These are phyloP conservation scores for Vesta saturnalis DNA, from an alignment of 2,888 invertebrate genomes.

Conservation along the genomic window DNA sequence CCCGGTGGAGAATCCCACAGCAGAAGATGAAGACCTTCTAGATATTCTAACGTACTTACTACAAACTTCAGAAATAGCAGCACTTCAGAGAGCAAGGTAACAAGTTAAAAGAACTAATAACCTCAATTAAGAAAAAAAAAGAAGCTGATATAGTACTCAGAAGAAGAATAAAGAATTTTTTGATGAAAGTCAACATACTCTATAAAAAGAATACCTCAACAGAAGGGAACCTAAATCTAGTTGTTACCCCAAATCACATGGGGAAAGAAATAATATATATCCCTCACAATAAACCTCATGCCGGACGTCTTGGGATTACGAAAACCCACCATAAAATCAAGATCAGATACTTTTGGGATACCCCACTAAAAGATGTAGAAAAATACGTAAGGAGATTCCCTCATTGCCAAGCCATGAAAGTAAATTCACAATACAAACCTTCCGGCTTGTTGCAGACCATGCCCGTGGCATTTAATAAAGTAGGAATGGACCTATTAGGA, in stretches of 20 bases:
- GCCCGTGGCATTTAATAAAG: slow-evolving; percentile 4
- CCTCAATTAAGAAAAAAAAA: too few relatives aligned
- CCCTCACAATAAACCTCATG: slow-evolving; percentile 8
- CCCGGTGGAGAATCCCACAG: too few relatives aligned
- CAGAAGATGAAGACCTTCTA: too few relatives aligned
- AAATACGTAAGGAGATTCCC: slow-evolving; percentile 32
- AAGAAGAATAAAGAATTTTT: background rate
- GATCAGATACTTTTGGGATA: slow-evolving; percentile 28
- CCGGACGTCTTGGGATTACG: slow-evolving; percentile 9
- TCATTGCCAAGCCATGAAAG: slow-evolving; percentile 31
- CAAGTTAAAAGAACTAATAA: too few relatives aligned
- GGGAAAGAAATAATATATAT: slow-evolving; percentile 2
- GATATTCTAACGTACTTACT: too few relatives aligned
- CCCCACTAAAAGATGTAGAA: slow-evolving; percentile 26
- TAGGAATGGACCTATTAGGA: slow-evolving; percentile 24
- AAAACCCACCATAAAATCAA: slow-evolving; percentile 19
- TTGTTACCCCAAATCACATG: background rate
- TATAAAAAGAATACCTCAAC: slow-evolving; percentile 7
- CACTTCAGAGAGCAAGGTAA: too few relatives aligned
- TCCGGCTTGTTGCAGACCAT: slow-evolving; percentile 21
- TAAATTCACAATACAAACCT: slow-evolving; percentile 11
- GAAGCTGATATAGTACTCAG: background rate
- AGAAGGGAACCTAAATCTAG: background rate
- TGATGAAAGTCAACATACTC: background rate
- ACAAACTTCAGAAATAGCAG: too few relatives aligned